Evolutionary conservation across 2,797 vertebrate species (phyloP).

Genomic region (Onychomys arenicola): DNA sequence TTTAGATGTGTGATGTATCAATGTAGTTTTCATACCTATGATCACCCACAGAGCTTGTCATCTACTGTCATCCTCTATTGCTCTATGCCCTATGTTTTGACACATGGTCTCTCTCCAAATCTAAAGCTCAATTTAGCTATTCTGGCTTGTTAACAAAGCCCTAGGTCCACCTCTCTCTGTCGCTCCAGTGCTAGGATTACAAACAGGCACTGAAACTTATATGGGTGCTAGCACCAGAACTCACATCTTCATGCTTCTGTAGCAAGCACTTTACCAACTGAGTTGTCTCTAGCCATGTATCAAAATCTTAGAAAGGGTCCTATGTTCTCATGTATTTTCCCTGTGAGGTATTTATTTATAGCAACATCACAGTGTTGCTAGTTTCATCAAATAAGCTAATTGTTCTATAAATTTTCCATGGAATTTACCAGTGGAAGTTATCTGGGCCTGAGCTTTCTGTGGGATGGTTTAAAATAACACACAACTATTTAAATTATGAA

Average conservation of each 20-base stretch:
- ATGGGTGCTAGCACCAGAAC: background rate
- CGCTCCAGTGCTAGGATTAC: background rate
- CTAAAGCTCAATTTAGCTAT: background rate
- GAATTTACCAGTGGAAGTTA: background rate
- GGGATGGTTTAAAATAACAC: background rate
- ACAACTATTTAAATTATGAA: background rate
- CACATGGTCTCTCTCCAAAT: background rate
- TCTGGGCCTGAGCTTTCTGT: background rate
- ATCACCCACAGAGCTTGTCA: background rate
- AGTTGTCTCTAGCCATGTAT: background rate
- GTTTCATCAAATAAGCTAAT: background rate
- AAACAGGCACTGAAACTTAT: background rate
- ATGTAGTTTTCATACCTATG: background rate
- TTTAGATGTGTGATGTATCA: background rate
- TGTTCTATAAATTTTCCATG: background rate
- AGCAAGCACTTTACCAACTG: background rate
- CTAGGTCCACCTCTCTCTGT: background rate
- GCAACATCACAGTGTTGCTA: background rate
- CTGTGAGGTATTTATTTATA: background rate
- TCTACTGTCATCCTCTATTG: background rate
- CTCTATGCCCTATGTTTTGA: background rate
- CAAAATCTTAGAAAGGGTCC: background rate
- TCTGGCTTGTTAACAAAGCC: background rate
- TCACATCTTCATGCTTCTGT: background rate
- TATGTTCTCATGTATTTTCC: background rate